Evolutionary conservation across 2,888 invertebrate species (phyloP).

Genomic region (Polyommatus icarus): DNA sequence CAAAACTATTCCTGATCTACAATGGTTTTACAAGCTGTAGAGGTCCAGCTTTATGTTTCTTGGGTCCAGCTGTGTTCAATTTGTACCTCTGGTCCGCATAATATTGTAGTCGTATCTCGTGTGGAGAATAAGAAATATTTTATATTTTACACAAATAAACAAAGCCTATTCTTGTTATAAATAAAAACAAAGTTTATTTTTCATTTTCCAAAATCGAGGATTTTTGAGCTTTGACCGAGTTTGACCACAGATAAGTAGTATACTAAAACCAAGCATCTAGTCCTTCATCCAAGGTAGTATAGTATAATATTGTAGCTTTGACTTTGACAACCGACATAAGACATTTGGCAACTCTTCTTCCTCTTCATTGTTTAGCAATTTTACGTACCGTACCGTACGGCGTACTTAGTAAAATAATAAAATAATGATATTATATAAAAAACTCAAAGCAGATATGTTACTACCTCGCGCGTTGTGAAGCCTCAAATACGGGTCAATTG

Average conservation of each 20-base stretch:
- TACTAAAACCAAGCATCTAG: too few relatives aligned
- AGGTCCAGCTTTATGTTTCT: not conserved
- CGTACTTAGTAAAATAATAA: too few relatives aligned
- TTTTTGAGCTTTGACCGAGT: not conserved
- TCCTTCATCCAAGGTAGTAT: too few relatives aligned
- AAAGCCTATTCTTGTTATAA: not conserved
- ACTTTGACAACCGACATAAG: not conserved
- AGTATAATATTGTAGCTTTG: too few relatives aligned
- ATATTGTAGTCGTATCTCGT: not conserved
- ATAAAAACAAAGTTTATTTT: not conserved
- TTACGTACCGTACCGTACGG: too few relatives aligned
- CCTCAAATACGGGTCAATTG: too few relatives aligned
- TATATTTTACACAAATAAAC: not conserved
- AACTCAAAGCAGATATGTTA: too few relatives aligned
- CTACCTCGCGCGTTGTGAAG: too few relatives aligned
- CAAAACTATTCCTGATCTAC: not conserved
- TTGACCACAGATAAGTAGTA: too few relatives aligned
- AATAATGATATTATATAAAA: too few relatives aligned
- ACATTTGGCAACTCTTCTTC: not conserved
- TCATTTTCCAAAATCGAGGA: not conserved
- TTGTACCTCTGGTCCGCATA: not conserved
- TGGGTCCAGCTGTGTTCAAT: not conserved
- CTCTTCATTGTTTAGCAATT: too few relatives aligned
- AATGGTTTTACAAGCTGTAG: not conserved
- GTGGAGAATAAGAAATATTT: not conserved